Percentiles rank a stretch among this genome's conserved stretches.
Evolutionary conservation across 2,797 vertebrate species (phyloP).

Genomic region (Clamator glandarius): DNA sequence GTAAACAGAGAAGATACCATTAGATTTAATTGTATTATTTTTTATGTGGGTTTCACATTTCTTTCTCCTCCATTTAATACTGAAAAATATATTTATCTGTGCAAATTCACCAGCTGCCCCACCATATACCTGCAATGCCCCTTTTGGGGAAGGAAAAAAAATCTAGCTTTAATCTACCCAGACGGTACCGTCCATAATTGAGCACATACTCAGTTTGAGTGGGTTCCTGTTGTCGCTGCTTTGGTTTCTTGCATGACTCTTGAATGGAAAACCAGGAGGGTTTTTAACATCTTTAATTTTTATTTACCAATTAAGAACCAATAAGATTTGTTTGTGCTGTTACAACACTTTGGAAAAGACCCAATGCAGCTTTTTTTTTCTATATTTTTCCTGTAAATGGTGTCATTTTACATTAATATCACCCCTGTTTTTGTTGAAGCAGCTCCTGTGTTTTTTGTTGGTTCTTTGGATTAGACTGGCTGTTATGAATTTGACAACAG

Average conservation of each 20-base stretch:
- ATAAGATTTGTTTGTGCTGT: not conserved
- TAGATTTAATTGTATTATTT: not conserved
- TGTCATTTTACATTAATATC: slow-evolving; percentile 28
- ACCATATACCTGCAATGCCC: not conserved
- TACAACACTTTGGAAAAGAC: not conserved
- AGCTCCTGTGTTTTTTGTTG: slow-evolving; percentile 49
- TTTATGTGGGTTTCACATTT: not conserved
- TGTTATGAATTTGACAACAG: slow-evolving; percentile 76
- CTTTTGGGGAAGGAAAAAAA: not conserved
- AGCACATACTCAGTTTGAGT: not conserved
- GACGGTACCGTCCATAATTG: not conserved
- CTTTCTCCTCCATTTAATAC: not conserved
- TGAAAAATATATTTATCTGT: not conserved
- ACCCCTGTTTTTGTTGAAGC: not conserved
- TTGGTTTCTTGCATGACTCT: not conserved
- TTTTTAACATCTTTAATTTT: slow-evolving; percentile 39
- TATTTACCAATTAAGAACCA: slow-evolving; percentile 13
- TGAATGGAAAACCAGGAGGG: not conserved
- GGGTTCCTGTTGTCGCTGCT: not conserved
- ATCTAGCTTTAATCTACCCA: not conserved
- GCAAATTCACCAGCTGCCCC: not conserved
- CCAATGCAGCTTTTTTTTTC: not conserved
- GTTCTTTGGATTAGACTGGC: slow-evolving; percentile 67
- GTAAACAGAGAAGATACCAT: not conserved
- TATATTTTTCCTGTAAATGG: not conserved